phyloP scores from a whole-genome alignment of 2,888 invertebrate species.

The Epistrophe grossulariae region DNA sequence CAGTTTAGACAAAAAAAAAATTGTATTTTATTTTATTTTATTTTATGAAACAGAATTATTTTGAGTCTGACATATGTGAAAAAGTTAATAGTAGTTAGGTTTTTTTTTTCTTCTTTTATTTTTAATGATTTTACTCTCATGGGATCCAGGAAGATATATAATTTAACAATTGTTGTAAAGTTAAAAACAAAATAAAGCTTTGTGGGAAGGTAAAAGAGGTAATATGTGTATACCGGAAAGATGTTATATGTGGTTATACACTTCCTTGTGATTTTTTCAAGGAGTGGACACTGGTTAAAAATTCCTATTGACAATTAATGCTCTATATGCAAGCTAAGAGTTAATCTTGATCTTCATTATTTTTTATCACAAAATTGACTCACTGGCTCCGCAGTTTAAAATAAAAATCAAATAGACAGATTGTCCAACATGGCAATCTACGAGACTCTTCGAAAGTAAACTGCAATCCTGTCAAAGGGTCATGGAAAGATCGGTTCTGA shows the following conservation, averaged over 20 bases:
- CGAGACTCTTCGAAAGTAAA: no score
- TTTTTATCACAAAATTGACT: no score
- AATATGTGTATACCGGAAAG: constrained; percentile 13
- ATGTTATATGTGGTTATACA: background rate
- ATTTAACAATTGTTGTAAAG: background rate
- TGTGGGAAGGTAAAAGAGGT: constrained; percentile 3
- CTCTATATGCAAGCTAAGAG: background rate
- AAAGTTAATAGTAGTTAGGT: constrained; percentile 1
- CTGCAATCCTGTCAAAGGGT: no score
- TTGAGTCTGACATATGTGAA: constrained; percentile 24
- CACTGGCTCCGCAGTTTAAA: no score
- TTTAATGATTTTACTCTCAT: constrained; percentile 44
- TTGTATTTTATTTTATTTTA: background rate
- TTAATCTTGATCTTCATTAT: no score
- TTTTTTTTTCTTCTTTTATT: constrained; percentile 16
- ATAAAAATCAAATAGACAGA: no score
- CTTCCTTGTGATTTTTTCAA: constrained; percentile 35
- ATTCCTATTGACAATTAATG: background rate
- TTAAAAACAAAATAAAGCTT: constrained; percentile 16
- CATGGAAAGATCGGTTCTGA: no score
- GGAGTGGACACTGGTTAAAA: background rate
- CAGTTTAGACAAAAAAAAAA: constrained; percentile 13
- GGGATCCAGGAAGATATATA: constrained; percentile 52
- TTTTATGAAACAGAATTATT: constrained; percentile 7
- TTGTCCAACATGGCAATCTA: no score